These are phyloP conservation scores for Temnothorax rugatulus DNA, from an alignment of 2,888 invertebrate genomes.

Conservation along the genomic window DNA sequence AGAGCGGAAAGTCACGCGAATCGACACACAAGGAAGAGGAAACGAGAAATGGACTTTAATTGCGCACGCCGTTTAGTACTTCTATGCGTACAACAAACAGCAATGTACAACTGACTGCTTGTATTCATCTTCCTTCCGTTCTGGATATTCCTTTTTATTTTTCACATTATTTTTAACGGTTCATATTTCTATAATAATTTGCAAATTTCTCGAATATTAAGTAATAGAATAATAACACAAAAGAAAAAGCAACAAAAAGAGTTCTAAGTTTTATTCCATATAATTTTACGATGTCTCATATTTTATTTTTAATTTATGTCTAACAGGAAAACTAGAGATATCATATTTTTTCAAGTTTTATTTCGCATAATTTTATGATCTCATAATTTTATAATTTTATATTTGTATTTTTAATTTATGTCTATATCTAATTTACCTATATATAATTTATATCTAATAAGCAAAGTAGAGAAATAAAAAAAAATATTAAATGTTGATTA, in stretches of 20 bases:
- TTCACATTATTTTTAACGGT: background rate
- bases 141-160: background rate
- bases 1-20: conserved; percentile 77
- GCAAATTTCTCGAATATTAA: background rate
- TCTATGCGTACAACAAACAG: conserved; percentile 47
- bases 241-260: background rate
- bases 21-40: conserved; percentile 70
- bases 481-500: background rate
- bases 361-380: background rate
- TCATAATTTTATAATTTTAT: background rate
- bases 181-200: background rate
- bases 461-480: background rate
- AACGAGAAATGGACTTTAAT: conserved; percentile 73
- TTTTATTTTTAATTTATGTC: background rate
- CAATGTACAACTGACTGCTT: conserved; percentile 57
- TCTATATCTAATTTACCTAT: no score
- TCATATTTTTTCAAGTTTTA: background rate
- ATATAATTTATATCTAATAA: background rate
- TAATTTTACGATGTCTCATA: background rate
- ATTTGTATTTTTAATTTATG: background rate
- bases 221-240: background rate
- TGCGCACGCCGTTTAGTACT: conserved; percentile 63
- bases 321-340: background rate
- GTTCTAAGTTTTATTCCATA: background rate
- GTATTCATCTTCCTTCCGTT: conserved; percentile 7